Conservation (phyloP, 2,888 invertebrate species). For the Nebria brevicollis region DNA sequence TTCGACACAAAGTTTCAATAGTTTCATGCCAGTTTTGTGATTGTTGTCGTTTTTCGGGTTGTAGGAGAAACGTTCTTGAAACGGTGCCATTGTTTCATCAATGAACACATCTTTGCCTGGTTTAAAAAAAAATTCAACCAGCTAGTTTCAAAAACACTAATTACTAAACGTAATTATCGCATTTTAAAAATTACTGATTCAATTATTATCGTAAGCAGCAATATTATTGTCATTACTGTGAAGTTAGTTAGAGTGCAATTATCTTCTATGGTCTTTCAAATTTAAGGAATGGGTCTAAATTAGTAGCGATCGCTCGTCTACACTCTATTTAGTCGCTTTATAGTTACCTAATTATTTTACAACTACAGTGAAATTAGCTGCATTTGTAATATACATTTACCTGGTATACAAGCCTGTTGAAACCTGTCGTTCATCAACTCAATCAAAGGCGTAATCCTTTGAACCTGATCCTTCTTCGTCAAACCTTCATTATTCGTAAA, state of each 20-base stretch:
- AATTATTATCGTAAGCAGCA: no score
- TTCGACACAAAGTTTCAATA: conserved; percentile 5
- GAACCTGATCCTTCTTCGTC: not conserved
- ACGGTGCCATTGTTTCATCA: conserved; percentile 1
- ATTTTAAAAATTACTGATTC: no score
- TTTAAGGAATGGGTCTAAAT: no score
- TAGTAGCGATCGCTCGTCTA: no score
- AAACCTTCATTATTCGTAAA: not conserved
- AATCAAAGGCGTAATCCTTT: not conserved
- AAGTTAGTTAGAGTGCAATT: no score
- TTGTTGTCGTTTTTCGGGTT: not conserved
- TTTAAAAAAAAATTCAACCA: not conserved
- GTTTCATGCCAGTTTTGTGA: conserved; percentile 1
- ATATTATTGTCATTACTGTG: no score
- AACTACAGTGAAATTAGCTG: no score
- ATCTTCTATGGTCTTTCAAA: no score
- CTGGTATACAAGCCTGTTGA: not conserved
- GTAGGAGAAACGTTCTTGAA: conserved; percentile 2
- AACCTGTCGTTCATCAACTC: not conserved
- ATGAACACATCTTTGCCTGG: not conserved
- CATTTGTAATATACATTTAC: not conserved
- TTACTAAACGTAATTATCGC: no score
- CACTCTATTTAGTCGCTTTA: no score
- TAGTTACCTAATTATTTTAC: no score
- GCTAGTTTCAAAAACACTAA: not conserved